Conservation (phyloP, 2,888 invertebrate species). For the Artemia sinica region DNA sequence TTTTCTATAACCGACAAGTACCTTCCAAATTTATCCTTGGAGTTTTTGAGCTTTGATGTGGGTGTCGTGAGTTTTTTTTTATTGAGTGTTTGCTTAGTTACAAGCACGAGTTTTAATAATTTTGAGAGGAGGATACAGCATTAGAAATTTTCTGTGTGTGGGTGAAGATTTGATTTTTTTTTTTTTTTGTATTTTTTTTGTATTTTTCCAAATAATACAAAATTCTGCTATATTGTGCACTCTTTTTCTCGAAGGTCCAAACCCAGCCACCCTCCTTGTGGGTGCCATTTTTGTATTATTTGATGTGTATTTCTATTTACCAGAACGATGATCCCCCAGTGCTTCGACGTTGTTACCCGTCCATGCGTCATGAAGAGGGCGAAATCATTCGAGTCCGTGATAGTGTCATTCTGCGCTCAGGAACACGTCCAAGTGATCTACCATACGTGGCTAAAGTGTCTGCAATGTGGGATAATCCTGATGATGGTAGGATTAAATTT, state of each 20-base stretch:
- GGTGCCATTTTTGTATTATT: slow-evolving; percentile 16
- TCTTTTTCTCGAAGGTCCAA: not conserved
- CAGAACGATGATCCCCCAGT: slow-evolving; percentile 58
- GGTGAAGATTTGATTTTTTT: too few relatives aligned
- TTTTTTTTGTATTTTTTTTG: too few relatives aligned
- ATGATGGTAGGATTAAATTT: slow-evolving; percentile 48
- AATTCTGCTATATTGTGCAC: too few relatives aligned
- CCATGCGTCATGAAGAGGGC: slow-evolving; percentile 75
- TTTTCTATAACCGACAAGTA: too few relatives aligned
- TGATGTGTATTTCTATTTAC: slow-evolving; percentile 26
- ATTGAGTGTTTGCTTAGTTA: too few relatives aligned
- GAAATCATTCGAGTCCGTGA: slow-evolving; percentile 69
- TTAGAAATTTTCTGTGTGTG: too few relatives aligned
- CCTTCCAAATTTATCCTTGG: too few relatives aligned
- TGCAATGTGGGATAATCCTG: slow-evolving; percentile 83
- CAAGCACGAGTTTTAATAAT: too few relatives aligned
- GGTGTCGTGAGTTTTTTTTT: too few relatives aligned
- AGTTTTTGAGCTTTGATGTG: too few relatives aligned
- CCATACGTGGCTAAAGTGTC: slow-evolving; percentile 90
- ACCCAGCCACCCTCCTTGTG: not conserved
- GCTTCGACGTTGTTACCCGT: slow-evolving; percentile 64
- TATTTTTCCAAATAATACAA: too few relatives aligned
- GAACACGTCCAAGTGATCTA: slow-evolving; percentile 58
- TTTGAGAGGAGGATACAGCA: too few relatives aligned
- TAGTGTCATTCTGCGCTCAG: slow-evolving; percentile 77